Evolutionary conservation across 2,797 vertebrate genomes (phyloP).

Genomic region (Protonibea diacanthus): DNA sequence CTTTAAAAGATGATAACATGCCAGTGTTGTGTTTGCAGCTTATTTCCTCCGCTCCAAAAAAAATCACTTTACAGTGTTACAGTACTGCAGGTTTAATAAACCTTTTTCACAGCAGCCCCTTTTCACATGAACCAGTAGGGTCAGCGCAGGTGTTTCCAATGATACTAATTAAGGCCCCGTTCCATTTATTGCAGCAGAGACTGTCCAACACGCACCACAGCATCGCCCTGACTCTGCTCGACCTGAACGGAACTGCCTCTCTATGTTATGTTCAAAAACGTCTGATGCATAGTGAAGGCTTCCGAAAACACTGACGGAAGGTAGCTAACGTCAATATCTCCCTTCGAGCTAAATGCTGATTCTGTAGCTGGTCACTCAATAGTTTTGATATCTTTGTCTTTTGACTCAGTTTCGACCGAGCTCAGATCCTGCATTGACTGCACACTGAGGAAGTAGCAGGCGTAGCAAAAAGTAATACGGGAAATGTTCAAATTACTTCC

Average conservation of each 20-base stretch:
- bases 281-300: not conserved
- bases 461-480: not conserved
- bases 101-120: too few species aligned
- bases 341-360: not conserved
- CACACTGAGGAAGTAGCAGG: not conserved
- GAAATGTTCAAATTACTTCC: not conserved
- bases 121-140: too few species aligned
- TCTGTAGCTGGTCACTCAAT: not conserved
- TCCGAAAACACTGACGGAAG: not conserved
- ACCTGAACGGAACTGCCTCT: too few species aligned
- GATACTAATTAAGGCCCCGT: too few species aligned
- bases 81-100: not conserved
- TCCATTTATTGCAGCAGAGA: too few species aligned
- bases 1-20: not conserved
- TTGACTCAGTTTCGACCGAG: not conserved
- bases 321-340: not conserved
- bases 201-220: too few species aligned
- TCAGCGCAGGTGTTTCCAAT: too few species aligned
- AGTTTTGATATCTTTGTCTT: slow-evolving; percentile 6
- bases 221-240: too few species aligned
- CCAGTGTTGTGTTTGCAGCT: not conserved
- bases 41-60: not conserved
- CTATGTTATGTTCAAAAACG: too few species aligned
- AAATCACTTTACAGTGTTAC: not conserved
- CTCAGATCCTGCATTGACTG: not conserved